Conservation (phyloP, 2,113 vertebrate genomes). For the Phrynosoma blainvillii region DNA sequence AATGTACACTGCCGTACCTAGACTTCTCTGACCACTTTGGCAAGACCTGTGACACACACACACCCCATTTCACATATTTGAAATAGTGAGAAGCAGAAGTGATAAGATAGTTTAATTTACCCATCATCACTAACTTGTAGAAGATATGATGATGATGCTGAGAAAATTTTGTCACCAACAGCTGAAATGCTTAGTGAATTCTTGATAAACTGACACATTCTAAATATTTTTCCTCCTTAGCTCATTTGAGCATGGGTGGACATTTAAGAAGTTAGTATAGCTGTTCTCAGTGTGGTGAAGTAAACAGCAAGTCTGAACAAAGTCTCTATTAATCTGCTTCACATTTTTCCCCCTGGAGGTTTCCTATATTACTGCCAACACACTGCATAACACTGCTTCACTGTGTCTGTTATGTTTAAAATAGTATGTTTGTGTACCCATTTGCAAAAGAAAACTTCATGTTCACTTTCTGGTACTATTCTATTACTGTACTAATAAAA, state of each 20-base stretch:
- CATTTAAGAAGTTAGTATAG: constrained; percentile 1
- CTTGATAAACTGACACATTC: constrained; percentile 28
- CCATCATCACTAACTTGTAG: constrained; percentile 39
- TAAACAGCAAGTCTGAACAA: constrained; percentile 3
- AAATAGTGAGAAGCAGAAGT: constrained; percentile 42
- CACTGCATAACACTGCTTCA: constrained; percentile 35
- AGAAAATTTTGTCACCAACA: constrained; percentile 24
- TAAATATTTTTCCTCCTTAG: constrained; percentile 27
- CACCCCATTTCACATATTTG: constrained; percentile 22
- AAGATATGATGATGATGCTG: constrained; percentile 17
- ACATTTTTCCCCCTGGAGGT: neutral
- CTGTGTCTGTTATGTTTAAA: constrained; percentile 22
- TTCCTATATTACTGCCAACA: constrained; percentile 26
- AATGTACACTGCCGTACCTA: neutral
- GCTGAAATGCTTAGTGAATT: constrained; percentile 20
- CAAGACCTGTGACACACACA: neutral
- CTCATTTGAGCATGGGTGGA: constrained; percentile 21
- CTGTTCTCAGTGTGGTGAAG: constrained; percentile 1
- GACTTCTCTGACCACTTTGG: neutral
- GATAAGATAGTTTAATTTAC: constrained; percentile 50
- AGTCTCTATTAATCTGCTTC: constrained; percentile 26
- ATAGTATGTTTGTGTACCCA: constrained; percentile 6
- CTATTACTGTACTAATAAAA: constrained; percentile 14
- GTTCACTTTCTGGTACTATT: neutral
- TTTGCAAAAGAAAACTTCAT: neutral